A percentile compares a stretch with the other conserved stretches of the same genome.
phyloP scores from a whole-genome alignment of 2,797 vertebrate species.

The Sebastes iracundus region DNA sequence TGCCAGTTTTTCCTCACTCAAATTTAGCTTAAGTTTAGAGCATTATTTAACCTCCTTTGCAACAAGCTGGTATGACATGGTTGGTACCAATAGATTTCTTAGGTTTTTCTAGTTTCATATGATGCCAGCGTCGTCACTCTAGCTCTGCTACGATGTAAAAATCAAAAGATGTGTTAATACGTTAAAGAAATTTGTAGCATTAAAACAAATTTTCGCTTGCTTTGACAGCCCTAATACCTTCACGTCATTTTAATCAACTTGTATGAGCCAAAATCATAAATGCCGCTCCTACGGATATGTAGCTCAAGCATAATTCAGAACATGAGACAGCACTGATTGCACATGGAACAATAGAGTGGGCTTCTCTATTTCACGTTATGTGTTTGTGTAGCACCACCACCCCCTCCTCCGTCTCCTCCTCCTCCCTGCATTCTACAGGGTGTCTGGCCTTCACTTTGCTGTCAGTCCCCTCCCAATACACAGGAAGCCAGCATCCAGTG shows the following conservation, averaged over 20 bases:
- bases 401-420: constrained; percentile 29
- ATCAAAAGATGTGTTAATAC: not conserved
- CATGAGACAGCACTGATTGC: constrained; percentile 65
- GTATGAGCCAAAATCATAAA: constrained; percentile 16
- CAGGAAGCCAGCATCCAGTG: constrained; percentile 87
- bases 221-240: not conserved
- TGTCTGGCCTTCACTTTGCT: constrained; percentile 84
- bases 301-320: constrained; percentile 47
- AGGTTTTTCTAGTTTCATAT: no score
- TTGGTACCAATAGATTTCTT: no score
- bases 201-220: not conserved
- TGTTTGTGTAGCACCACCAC: constrained; percentile 69
- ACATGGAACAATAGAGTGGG: constrained; percentile 63
- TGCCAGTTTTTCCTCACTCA: no score
- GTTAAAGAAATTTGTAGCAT: not conserved
- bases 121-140: no score
- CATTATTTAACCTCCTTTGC: no score
- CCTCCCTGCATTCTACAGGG: constrained; percentile 76
- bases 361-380: constrained; percentile 65
- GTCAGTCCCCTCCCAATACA: constrained; percentile 84
- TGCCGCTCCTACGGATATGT: constrained; percentile 13
- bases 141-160: not conserved
- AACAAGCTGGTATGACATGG: no score
- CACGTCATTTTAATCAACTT: not conserved
- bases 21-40: no score